Percentiles rank a stretch among this genome's conserved stretches.
Evolutionary conservation across 2,113 vertebrate genomes (phyloP).

Genomic region (Misgurnus mizolepis): DNA sequence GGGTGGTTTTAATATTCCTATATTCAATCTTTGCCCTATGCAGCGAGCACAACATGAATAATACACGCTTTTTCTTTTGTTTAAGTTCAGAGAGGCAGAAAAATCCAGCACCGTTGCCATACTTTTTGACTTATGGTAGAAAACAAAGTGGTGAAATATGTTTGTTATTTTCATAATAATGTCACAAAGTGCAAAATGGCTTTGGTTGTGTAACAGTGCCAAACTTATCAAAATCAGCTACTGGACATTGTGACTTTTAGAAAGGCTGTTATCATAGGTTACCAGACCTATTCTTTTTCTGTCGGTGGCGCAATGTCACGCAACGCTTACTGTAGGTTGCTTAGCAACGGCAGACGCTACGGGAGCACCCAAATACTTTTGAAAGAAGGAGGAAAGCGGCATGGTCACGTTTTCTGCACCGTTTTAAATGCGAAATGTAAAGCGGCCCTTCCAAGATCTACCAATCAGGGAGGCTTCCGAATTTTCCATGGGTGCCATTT

Average conservation of each 20-base stretch:
- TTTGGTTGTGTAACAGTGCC: neutral
- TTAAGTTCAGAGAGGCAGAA: neutral
- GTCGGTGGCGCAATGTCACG: too few relatives aligned
- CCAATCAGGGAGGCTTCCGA: too few relatives aligned
- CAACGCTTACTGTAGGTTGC: too few relatives aligned
- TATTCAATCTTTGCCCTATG: constrained; percentile 30
- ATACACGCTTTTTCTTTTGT: neutral
- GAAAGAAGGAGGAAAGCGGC: too few relatives aligned
- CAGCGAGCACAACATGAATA: neutral
- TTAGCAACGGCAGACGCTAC: too few relatives aligned
- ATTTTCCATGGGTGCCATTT: too few relatives aligned
- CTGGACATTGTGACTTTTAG: neutral
- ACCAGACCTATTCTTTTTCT: too few relatives aligned
- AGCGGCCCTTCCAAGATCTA: too few relatives aligned
- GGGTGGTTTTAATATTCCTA: constrained; percentile 49
- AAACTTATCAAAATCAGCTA: neutral
- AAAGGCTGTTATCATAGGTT: neutral
- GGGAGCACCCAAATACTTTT: too few relatives aligned
- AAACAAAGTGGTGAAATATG: neutral
- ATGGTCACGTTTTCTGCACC: too few relatives aligned
- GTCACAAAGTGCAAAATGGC: neutral
- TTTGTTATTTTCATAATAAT: neutral
- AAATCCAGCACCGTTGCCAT: neutral
- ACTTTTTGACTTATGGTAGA: neutral
- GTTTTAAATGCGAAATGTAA: too few relatives aligned